phyloP scores from a whole-genome alignment of 2,113 vertebrate species.

The Sander lucioperca region DNA sequence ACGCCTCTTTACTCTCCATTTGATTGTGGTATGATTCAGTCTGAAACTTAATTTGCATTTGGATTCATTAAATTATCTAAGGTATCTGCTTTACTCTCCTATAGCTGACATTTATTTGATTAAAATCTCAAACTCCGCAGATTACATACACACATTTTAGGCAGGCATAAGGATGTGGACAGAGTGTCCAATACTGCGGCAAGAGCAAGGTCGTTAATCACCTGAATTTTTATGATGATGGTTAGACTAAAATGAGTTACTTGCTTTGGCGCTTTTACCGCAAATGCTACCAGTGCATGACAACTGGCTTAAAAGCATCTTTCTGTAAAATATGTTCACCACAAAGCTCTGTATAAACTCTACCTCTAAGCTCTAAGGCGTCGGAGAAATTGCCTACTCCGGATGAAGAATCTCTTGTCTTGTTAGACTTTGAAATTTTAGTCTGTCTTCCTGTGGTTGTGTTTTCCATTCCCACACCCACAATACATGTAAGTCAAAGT shows the following conservation, averaged over 20 bases:
- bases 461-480: slow-evolving; percentile 62
- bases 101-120: background rate
- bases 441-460: slow-evolving; percentile 70
- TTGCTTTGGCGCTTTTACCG: slow-evolving; percentile 17
- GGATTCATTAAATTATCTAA: background rate
- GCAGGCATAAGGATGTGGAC: background rate
- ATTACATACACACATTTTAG: background rate
- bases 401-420: slow-evolving; percentile 25
- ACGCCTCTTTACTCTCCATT: slow-evolving; percentile 2
- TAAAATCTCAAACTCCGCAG: slow-evolving; percentile 6
- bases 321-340: slow-evolving; percentile 35
- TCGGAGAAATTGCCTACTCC: slow-evolving; percentile 16
- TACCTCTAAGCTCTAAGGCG: slow-evolving; percentile 27
- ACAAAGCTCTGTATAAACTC: slow-evolving; percentile 9
- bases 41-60: background rate
- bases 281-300: slow-evolving; percentile 15
- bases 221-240: slow-evolving; percentile 35
- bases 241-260: slow-evolving; percentile 9
- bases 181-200: slow-evolving; percentile 8
- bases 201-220: slow-evolving; percentile 36
- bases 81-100: background rate
- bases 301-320: background rate
- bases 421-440: slow-evolving; percentile 39
- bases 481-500: slow-evolving; percentile 20
- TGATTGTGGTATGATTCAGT: slow-evolving; percentile 16